Base-by-base conservation (phyloP, 64 coral and sea anemone genomes). In the Dendronephthya gigantea region DNA sequence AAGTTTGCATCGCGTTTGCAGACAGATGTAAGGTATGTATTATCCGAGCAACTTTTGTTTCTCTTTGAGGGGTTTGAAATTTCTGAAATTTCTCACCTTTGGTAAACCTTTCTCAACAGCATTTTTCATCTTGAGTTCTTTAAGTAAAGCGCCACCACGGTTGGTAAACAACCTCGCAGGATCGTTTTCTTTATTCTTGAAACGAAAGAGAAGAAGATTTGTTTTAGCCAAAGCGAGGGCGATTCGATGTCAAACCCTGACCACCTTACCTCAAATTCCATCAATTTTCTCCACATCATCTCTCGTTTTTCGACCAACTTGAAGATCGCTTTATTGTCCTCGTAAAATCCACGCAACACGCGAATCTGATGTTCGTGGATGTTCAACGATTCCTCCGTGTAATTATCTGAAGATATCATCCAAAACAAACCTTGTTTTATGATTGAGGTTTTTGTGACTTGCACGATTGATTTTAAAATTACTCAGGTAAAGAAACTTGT, bases 271-370 rank as follows among this genome's bases (percentile, higher is more conserved):
- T 98, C 95, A 88, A 91, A 93, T 82, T 93, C 95, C n/a, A 89
- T 90, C 91, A 98, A 93, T 84, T 89, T 91, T 29, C 65, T 88
- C 75, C 93, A 98, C 87, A 98, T 87, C 9, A 68, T 90, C 81
- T 93, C 95, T 79, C 95, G 88, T 31, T 91, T 98, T 82, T 98
- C 95, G 30, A 98, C 95, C 82, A 98, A 86, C 48, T 93, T 98
- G 41, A 93, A 98, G 49, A 98, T 82, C 23, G 49, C 37, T 81
- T 93, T 98, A 62, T 98, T 98, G 70, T 91, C 91, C 55, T 98
- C 95, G 32, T 93, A 93, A 38, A 87, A 98, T 15, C 87, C 75
- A 69, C 89, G 93, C 45, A 98, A 88, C 17, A 91, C 90, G 15
- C 93, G 89, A 6, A 98, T 89, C 30, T 98, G 92, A 59, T 98